Percentiles rank a stretch among this genome's conserved stretches.
phyloP scores from a whole-genome alignment of 2,113 vertebrate genomes.

The Phrynosoma platyrhinos region DNA sequence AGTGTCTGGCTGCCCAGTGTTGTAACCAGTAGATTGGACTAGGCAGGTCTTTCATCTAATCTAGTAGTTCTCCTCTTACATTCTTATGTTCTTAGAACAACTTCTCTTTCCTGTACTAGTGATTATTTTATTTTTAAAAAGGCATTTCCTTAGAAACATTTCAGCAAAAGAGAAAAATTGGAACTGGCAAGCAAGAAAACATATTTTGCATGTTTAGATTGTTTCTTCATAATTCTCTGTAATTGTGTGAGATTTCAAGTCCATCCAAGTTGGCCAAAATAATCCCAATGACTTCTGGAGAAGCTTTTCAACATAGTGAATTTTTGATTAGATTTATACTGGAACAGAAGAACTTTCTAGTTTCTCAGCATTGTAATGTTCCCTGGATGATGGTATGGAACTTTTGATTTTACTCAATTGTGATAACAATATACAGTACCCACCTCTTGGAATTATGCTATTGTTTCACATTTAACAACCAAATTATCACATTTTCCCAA shows the following conservation, averaged over 20 bases:
- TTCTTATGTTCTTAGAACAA: neutral
- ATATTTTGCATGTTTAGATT: neutral
- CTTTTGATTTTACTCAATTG: conserved; percentile 42
- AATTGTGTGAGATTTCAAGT: neutral
- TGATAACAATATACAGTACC: conserved; percentile 45
- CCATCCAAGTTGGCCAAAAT: neutral
- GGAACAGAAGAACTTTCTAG: conserved; percentile 40
- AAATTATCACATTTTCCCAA: conserved; percentile 66
- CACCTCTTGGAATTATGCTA: conserved; percentile 40
- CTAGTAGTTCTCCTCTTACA: neutral
- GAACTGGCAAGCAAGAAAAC: neutral
- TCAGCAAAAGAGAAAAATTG: neutral
- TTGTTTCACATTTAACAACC: conserved; percentile 70
- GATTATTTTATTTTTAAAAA: neutral
- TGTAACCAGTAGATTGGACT: neutral
- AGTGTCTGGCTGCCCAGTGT: too few species aligned
- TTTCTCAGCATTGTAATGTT: conserved; percentile 26
- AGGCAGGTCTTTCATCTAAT: neutral
- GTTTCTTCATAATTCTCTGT: neutral
- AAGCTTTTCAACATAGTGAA: neutral
- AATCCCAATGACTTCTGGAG: neutral
- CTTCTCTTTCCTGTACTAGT: neutral
- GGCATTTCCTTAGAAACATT: neutral
- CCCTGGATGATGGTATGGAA: conserved; percentile 23
- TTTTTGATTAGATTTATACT: conserved; percentile 12